Base-by-base conservation (phyloP, 2,797 vertebrate species). In the Microctenopoma lineatum region DNA sequence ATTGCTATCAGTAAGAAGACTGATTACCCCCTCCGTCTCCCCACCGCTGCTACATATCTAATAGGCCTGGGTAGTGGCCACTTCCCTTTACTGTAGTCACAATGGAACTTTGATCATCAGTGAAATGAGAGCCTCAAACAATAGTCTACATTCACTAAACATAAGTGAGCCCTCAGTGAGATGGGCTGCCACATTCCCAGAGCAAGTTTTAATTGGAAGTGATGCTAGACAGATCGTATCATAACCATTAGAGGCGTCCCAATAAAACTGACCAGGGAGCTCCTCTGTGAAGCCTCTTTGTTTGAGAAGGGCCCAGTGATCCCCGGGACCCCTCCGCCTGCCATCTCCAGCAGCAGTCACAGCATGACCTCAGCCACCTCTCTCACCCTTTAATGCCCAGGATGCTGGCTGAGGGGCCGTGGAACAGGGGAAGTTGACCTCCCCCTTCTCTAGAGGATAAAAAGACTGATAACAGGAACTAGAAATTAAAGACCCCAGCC, bases 191-290 rank as follows among this genome's bases (percentile, higher is more conserved):
- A 61, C 79, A 89, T 89, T 87, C 89, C 86, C 74, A 45, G 74
- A 73, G 84, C 87, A 46, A 77, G 75, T 84, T 87, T 89, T 93
- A 93, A 94, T 93, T 93, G 87, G 89, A 89, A 86, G 87, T 89
- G 91, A 94, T 93, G 88, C 86, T 83, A 89, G 91, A 91, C 88
- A 90, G 91, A 92, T 93, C 89, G 93, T 94, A 93, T 93, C 91
- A 93, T 92, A 92, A 92, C 87, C 90, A 92, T 90, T 91, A 88
- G 87, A 73, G 90, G 92, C 93, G 90, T 79, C 85, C 89, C 80
- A 93, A 93, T 92, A 93, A 85, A 77, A 78, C 77, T 87, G 89
- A 91, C 87, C 90, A 73, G 70, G 85, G 84, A 87, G 80, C 80
- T 66, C 69, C 74, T 87, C 85, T 90, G 41, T 84, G 64, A 89